phyloP scores from a whole-genome alignment of 1,140 invertebrate species.

The Aphaenogaster rudis region DNA sequence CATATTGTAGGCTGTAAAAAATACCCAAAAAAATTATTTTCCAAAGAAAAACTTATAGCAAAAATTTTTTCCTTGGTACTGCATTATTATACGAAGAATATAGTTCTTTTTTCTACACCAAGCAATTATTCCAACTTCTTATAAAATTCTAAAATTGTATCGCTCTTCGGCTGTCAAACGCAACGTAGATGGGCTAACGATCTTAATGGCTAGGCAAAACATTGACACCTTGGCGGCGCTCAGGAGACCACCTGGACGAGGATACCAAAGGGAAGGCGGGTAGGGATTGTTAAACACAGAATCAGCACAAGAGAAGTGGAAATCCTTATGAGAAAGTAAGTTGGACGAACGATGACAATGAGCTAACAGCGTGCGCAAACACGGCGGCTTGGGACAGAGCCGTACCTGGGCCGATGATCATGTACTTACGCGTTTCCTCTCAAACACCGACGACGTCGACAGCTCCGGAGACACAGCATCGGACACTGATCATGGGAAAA shows the following conservation, averaged over 20 bases:
- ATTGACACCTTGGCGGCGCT: conserved; percentile 85
- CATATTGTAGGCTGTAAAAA: not conserved
- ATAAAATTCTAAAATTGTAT: conserved; percentile 45
- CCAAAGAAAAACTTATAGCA: not conserved
- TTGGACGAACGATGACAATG: conserved; percentile 84
- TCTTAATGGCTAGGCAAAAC: conserved; percentile 85
- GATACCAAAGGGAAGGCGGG: conserved; percentile 70
- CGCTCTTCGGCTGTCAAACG: conserved; percentile 38
- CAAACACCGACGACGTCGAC: conserved; percentile 80
- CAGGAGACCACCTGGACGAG: conserved; percentile 77
- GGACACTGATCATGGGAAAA: conserved; percentile 76
- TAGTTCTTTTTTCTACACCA: not conserved
- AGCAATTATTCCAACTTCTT: conserved; percentile 23
- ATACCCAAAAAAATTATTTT: not conserved
- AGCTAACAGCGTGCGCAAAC: conserved; percentile 86
- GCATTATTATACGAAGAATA: not conserved
- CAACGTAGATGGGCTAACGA: conserved; percentile 76
- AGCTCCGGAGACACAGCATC: conserved; percentile 65
- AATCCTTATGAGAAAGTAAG: conserved; percentile 83
- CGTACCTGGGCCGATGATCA: conserved; percentile 80
- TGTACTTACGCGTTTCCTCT: conserved; percentile 85
- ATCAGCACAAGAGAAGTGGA: conserved; percentile 78
- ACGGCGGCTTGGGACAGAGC: conserved; percentile 84
- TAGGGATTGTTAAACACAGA: conserved; percentile 82
- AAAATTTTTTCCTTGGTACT: not conserved